Evolutionary conservation across 2,113 vertebrate species (phyloP).

Genomic region (Tapirus terrestris): DNA sequence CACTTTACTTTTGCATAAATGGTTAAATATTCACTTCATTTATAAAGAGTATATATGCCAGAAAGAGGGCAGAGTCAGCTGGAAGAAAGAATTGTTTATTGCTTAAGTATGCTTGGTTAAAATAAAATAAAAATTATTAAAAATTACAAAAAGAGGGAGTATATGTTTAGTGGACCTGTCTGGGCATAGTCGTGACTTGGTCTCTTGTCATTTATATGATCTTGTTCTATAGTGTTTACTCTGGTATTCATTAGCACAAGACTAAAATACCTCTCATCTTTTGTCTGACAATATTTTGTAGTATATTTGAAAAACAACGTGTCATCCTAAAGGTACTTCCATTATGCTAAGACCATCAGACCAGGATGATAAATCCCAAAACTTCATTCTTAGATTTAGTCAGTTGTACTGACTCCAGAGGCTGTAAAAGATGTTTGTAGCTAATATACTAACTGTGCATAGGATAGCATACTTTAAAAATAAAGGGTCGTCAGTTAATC

Average conservation of each 20-base stretch:
- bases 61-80: constrained; percentile 62
- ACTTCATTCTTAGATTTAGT: constrained; percentile 33
- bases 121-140: constrained; percentile 73
- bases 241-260: constrained; percentile 61
- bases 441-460: not conserved
- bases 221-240: constrained; percentile 72
- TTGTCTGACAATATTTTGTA: constrained; percentile 44
- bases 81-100: constrained; percentile 72
- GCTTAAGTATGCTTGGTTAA: constrained; percentile 49
- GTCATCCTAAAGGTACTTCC: constrained; percentile 36
- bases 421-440: constrained; percentile 33
- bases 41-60: not conserved
- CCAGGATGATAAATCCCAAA: not conserved
- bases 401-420: not conserved
- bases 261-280: constrained; percentile 52
- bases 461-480: not conserved
- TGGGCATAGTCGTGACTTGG: constrained; percentile 73
- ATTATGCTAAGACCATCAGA: not conserved
- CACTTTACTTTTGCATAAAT: constrained; percentile 53
- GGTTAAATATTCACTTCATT: constrained; percentile 54
- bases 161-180: constrained; percentile 52
- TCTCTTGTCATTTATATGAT: constrained; percentile 72
- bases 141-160: constrained; percentile 43
- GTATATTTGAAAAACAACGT: constrained; percentile 38
- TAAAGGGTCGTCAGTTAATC: not conserved